These are phyloP conservation scores for Sebastes nivosus DNA, from an alignment of 2,797 vertebrate genomes.

Conservation along the genomic window DNA sequence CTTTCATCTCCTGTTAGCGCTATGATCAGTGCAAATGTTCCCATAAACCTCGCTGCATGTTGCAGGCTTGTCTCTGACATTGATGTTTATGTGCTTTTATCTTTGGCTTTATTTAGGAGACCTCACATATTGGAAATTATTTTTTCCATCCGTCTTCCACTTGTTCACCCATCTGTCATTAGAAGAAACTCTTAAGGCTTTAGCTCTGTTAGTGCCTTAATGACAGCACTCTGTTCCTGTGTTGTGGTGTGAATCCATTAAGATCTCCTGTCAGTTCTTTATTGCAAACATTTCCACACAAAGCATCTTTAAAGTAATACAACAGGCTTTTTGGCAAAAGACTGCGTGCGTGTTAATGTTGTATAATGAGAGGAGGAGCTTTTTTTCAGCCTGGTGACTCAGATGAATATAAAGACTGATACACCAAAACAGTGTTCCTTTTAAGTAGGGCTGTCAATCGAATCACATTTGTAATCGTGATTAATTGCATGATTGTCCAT, in stretches of 20 bases:
- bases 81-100: slow-evolving; percentile 15
- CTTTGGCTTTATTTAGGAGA: slow-evolving; percentile 14
- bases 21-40: neutral
- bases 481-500: too few species aligned
- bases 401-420: neutral
- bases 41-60: neutral
- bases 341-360: neutral
- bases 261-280: neutral
- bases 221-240: slow-evolving; percentile 5
- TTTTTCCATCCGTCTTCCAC: neutral
- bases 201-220: neutral
- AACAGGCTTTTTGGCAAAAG: neutral
- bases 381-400: neutral
- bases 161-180: slow-evolving; percentile 11
- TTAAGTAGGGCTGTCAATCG: too few species aligned
- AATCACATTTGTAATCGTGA: accelerated
- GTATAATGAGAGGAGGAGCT: neutral
- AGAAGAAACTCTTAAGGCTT: neutral
- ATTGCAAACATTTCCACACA: neutral
- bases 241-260: neutral
- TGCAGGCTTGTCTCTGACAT: neutral
- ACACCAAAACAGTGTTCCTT: neutral
- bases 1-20: neutral
- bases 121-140: neutral
- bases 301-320: neutral